A percentile compares a stretch with the other conserved stretches of the same genome.
Conservation (phyloP, 2,113 vertebrate species). For the Talpa occidentalis region DNA sequence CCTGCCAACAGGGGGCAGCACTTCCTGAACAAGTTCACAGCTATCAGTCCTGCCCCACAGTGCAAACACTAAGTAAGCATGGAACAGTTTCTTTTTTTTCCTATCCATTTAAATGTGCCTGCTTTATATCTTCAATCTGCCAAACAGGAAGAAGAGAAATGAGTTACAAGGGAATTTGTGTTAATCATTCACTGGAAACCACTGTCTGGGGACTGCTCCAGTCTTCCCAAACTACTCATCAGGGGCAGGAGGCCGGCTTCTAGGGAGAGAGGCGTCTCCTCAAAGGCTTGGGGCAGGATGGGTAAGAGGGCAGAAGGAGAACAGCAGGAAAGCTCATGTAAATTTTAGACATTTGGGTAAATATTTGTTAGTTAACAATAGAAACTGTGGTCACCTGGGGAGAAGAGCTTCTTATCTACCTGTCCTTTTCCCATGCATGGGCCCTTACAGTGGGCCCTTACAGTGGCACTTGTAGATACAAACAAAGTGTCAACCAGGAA, state of each 20-base stretch:
- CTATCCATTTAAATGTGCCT: background rate
- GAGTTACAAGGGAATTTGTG: conserved; percentile 48
- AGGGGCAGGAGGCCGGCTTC: background rate
- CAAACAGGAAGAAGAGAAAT: conserved; percentile 56
- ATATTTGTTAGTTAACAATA: background rate
- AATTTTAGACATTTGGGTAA: conserved; percentile 15
- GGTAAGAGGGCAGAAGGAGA: background rate
- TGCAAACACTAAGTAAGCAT: background rate
- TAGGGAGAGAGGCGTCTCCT: background rate
- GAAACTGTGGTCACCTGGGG: background rate
- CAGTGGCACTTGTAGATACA: background rate
- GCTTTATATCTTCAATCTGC: conserved; percentile 48
- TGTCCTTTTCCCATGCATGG: accelerated
- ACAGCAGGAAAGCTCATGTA: background rate
- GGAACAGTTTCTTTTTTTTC: background rate
- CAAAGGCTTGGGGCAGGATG: background rate
- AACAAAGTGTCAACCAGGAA: background rate
- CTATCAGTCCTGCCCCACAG: background rate
- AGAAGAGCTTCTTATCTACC: background rate
- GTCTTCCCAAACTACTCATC: background rate
- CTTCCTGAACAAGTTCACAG: background rate
- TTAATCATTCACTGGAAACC: conserved; percentile 44
- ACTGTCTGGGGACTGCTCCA: background rate
- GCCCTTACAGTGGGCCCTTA: background rate
- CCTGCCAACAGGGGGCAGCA: background rate